Conservation (phyloP, 2,888 invertebrate genomes). For the Microplitis manilae region DNA sequence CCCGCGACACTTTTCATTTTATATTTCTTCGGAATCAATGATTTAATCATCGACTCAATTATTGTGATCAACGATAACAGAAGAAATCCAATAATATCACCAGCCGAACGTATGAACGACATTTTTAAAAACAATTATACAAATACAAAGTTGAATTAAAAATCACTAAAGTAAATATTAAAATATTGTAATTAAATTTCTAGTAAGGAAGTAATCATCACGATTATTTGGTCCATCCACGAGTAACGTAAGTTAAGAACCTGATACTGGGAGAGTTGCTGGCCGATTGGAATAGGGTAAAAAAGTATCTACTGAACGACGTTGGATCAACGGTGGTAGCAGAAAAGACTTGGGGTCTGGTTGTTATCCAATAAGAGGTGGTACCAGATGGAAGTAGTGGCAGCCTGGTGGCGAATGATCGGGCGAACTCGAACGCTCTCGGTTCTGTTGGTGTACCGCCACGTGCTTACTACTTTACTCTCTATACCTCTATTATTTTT, state of each 20-base stretch:
- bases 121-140: slow-evolving; percentile 44
- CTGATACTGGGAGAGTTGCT: slow-evolving; percentile 33
- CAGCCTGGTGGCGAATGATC: slow-evolving; percentile 16
- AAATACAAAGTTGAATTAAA: background rate
- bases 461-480: slow-evolving; percentile 18
- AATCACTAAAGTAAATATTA: slow-evolving; percentile 11
- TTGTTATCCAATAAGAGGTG: slow-evolving; percentile 26
- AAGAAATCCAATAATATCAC: slow-evolving; percentile 76
- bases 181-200: slow-evolving; percentile 10
- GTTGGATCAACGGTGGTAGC: slow-evolving; percentile 32
- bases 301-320: slow-evolving; percentile 33
- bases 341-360: slow-evolving; percentile 22
- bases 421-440: slow-evolving; percentile 6
- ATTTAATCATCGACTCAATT: slow-evolving; percentile 73
- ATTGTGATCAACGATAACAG: slow-evolving; percentile 73
- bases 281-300: slow-evolving; percentile 44
- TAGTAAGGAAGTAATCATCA: slow-evolving; percentile 5
- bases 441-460: slow-evolving; percentile 6
- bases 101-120: slow-evolving; percentile 74
- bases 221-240: slow-evolving; percentile 3
- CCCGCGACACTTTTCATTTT: slow-evolving; percentile 81
- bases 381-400: slow-evolving; percentile 32
- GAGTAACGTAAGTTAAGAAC: slow-evolving; percentile 7
- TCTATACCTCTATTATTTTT: background rate
- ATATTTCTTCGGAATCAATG: slow-evolving; percentile 75